Conservation (phyloP, 2,113 vertebrate genomes). For the Alligator sinensis region DNA sequence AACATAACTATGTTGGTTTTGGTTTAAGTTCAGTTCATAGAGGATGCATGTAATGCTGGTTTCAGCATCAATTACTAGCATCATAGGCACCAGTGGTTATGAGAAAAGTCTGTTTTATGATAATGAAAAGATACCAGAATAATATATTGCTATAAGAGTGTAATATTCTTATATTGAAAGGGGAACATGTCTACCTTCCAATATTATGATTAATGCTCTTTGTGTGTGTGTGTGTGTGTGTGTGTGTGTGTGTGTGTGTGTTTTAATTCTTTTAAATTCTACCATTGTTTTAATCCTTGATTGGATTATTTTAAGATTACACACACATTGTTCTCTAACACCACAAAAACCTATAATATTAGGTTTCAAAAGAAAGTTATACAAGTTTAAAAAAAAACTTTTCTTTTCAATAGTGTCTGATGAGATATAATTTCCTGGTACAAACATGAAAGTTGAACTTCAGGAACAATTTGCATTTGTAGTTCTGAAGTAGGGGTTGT, state of each 20-base stretch:
- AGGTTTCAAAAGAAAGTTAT: not conserved
- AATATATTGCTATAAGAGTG: slow-evolving; percentile 2
- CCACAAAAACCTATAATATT: not conserved
- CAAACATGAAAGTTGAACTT: not conserved
- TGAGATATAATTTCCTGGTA: not conserved
- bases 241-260: not conserved
- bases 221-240: not conserved
- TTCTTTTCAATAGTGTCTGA: not conserved
- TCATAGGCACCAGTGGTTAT: slow-evolving; percentile 8
- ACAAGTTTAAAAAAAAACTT: not conserved
- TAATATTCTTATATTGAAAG: not conserved
- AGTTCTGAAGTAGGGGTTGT: slow-evolving; percentile 48
- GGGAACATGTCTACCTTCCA: not conserved
- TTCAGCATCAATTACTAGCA: slow-evolving; percentile 42
- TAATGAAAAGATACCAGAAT: slow-evolving; percentile 46
- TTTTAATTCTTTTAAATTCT: not conserved
- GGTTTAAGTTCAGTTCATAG: slow-evolving; percentile 55
- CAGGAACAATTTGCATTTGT: not conserved
- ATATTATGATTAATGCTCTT: not conserved
- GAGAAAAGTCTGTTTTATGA: slow-evolving; percentile 42
- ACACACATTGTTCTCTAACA: not conserved
- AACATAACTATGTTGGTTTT: slow-evolving; percentile 59
- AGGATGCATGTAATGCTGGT: slow-evolving; percentile 54
- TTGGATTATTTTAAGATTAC: not conserved
- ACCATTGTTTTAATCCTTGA: not conserved